Base-by-base conservation (phyloP, 2,888 invertebrate species). In the Aelia acuminata region DNA sequence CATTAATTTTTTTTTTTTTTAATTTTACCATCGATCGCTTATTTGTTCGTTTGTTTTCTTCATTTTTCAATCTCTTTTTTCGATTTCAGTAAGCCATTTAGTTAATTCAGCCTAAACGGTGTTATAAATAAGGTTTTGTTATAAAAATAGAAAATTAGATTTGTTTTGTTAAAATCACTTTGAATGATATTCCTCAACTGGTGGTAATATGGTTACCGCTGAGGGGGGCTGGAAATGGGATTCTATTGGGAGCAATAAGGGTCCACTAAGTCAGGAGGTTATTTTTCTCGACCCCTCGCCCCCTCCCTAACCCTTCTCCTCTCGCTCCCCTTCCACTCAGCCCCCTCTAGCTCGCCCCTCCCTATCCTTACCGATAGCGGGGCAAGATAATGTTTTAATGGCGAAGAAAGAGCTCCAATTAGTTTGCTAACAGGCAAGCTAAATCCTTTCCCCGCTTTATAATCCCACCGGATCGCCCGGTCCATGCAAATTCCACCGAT, bases 361-460 rank as follows among this genome's bases (percentile, higher is more conserved):
- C 53, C 53, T 7, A 22, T 10, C 53, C 7, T 18, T 22, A 7
- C 22, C 63, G 35, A 35, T 70, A 35, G 63, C 26, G 63, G 35
- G 57, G 63, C 43, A 80, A 80, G 80, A 80, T 80, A 80, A 80
- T 80, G 80, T 47, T 47, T 80, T 80, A 80, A 80, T 80, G 80
- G 80, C 80, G 80, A 80, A 80, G 80, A 43, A 47, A 39, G 80
- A 80, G 80, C 43, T 70, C 63, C 80, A 80, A 80, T 80, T 80
- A 80, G 80, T 43, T 80, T 43, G 43, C 80, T 80, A 80, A 80
- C 43, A 80, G 39, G 43, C 43, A n/a, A 47, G 43, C 80, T 47
- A 80, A 80, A 80, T 80, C 80, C 80, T 80, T 43, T 47, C 80
- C 39, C 80, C 43, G n/a, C 43, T 47, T 80, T 80, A 80, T 80